Evolutionary conservation across 2,113 vertebrate species (phyloP).

Genomic region (Perca fluviatilis): DNA sequence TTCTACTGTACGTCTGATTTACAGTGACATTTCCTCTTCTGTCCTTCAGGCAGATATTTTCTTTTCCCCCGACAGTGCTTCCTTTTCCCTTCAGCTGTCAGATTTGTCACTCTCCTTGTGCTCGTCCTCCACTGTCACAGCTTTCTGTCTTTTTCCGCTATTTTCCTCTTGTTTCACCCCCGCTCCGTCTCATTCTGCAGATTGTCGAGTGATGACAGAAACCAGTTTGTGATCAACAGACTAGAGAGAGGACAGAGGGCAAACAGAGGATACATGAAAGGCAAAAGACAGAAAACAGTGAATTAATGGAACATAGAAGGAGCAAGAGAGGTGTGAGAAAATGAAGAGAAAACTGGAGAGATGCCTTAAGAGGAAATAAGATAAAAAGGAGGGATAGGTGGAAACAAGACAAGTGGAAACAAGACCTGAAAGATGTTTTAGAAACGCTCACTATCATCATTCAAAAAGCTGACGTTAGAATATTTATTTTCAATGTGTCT

Average conservation of each 20-base stretch:
- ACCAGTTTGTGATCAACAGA: slow-evolving; percentile 11
- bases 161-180: not conserved
- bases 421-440: not conserved
- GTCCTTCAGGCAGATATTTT: not conserved
- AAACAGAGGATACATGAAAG: slow-evolving; percentile 6
- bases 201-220: slow-evolving; percentile 43
- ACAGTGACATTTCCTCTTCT: not conserved
- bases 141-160: not conserved
- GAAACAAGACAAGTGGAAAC: not conserved
- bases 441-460: not conserved
- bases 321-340: not conserved
- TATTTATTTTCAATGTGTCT: not conserved
- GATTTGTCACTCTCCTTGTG: slow-evolving; percentile 3
- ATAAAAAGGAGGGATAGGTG: not conserved
- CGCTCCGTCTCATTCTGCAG: slow-evolving; percentile 13
- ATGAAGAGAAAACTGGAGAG: not conserved
- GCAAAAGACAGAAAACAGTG: not conserved
- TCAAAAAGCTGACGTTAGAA: not conserved
- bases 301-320: not conserved
- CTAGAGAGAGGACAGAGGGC: not conserved
- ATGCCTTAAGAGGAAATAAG: not conserved
- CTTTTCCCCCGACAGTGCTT: not conserved
- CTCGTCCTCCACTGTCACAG: slow-evolving; percentile 13
- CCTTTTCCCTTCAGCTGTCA: slow-evolving; percentile 1
- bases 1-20: not conserved